Conservation (phyloP, 2,113 vertebrate genomes). For the Edolisoma coerulescens region DNA sequence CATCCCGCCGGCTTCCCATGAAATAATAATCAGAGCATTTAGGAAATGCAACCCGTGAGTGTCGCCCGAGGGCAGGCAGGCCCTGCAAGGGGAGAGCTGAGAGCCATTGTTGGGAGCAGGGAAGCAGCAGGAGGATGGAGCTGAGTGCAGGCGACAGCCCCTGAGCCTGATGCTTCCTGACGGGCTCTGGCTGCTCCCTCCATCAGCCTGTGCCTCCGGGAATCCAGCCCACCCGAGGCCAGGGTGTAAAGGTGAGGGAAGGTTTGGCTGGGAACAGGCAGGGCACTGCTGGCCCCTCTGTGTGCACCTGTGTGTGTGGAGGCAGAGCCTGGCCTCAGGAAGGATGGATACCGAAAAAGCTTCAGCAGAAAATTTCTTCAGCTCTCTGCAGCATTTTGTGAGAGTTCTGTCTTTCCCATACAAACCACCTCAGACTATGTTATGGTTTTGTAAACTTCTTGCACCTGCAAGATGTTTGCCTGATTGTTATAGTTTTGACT, state of each 20-base stretch:
- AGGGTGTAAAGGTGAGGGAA: rapidly evolving
- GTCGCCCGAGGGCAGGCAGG: neutral
- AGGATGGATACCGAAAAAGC: too few species aligned
- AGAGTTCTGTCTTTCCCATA: too few species aligned
- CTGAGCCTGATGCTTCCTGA: conserved; percentile 8
- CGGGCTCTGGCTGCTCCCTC: neutral
- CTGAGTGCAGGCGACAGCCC: neutral
- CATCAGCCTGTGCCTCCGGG: neutral
- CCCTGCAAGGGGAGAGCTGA: neutral
- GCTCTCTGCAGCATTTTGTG: too few species aligned
- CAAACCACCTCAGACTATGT: too few species aligned
- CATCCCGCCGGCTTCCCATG: neutral
- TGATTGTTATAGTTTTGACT: too few species aligned
- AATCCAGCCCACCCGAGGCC: neutral
- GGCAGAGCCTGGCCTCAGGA: neutral
- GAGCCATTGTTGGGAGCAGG: neutral
- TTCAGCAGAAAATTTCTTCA: too few species aligned
- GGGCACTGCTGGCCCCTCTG: too few species aligned
- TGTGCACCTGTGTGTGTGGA: neutral
- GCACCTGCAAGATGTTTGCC: too few species aligned
- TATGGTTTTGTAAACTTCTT: too few species aligned
- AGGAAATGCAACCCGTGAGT: neutral
- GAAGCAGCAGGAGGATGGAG: neutral
- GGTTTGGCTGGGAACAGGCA: neutral
- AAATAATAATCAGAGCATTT: conserved; percentile 15